These are phyloP conservation scores for Lepisosteus oculatus DNA, from an alignment of 2,113 vertebrate species.

Conservation along the genomic window DNA sequence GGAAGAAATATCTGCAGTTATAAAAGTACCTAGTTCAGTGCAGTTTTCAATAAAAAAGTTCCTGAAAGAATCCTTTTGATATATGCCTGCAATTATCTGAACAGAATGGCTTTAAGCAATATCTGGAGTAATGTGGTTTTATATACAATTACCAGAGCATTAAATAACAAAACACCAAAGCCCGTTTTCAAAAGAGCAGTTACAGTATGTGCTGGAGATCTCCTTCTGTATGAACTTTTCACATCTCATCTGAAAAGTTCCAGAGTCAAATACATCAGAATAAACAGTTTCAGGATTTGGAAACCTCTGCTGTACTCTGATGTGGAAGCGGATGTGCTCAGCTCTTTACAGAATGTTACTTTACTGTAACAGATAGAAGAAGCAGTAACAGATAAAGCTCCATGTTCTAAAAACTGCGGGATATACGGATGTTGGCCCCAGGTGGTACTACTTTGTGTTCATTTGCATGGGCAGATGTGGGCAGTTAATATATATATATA, in stretches of 20 bases:
- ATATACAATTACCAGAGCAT: constrained; percentile 22
- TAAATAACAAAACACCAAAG: constrained; percentile 28
- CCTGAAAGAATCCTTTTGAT: constrained; percentile 7
- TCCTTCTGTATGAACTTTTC: not conserved
- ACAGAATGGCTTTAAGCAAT: constrained; percentile 22
- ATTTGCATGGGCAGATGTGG: too few relatives aligned
- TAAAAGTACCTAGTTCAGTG: not conserved
- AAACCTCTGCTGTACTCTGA: too few relatives aligned
- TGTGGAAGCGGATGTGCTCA: too few relatives aligned
- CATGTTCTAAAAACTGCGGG: too few relatives aligned
- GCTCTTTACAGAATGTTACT: too few relatives aligned
- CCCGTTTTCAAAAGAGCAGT: constrained; percentile 28
- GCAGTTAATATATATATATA: too few relatives aligned
- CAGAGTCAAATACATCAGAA: not conserved
- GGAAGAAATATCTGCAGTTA: not conserved
- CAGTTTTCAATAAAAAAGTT: not conserved
- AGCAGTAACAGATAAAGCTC: too few relatives aligned
- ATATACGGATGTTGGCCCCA: too few relatives aligned
- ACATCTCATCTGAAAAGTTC: too few relatives aligned
- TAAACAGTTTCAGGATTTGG: not conserved
- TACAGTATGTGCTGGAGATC: constrained; percentile 29
- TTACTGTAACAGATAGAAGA: too few relatives aligned
- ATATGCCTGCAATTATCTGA: constrained; percentile 24
- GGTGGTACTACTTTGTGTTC: too few relatives aligned
- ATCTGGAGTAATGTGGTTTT: constrained; percentile 31